Percentiles rank a stretch among this genome's conserved stretches.
Evolutionary conservation across 2,797 vertebrate genomes (phyloP).

Genomic region (Craterocephalus amniculus): DNA sequence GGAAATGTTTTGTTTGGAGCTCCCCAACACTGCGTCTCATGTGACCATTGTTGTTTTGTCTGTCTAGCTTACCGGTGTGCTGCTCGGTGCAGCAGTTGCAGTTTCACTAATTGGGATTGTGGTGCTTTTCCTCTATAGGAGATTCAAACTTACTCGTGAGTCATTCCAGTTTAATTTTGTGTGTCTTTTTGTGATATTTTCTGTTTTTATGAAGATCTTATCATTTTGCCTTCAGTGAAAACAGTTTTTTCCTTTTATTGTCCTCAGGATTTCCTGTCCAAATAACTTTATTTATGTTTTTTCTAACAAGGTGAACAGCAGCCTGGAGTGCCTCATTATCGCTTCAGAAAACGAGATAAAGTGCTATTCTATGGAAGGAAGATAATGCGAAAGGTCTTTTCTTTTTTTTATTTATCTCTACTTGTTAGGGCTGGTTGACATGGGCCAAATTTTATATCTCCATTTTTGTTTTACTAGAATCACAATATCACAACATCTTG

Average conservation of each 20-base stretch:
- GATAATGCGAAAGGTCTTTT: slow-evolving; percentile 94
- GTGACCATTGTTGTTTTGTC: slow-evolving; percentile 16
- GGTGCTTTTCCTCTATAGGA: slow-evolving; percentile 88
- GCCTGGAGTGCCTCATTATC: slow-evolving; percentile 87
- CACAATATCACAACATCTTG: too few species aligned
- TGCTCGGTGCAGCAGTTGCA: slow-evolving; percentile 86
- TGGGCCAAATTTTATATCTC: too few species aligned
- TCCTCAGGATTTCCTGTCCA: slow-evolving; percentile 2
- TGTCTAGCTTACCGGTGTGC: slow-evolving; percentile 88
- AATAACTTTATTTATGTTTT: slow-evolving; percentile 22
- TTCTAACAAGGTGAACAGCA: slow-evolving; percentile 77
- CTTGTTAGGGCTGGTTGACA: too few species aligned
- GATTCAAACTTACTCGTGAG: slow-evolving; percentile 86
- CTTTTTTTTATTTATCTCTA: neutral
- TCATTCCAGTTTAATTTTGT: slow-evolving; percentile 37
- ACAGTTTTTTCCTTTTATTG: neutral
- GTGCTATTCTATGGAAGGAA: slow-evolving; percentile 96
- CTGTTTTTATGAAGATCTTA: neutral
- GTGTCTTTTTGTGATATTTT: neutral
- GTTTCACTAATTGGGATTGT: slow-evolving; percentile 84
- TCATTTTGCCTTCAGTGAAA: neutral
- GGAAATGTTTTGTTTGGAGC: neutral
- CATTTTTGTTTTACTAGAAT: too few species aligned
- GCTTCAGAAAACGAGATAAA: slow-evolving; percentile 94
- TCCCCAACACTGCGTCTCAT: neutral